Evolutionary conservation across 2,797 vertebrate species (phyloP), one percentile per base, ranked within the genome.

Genomic region (Cossypha heuglini): DNA sequence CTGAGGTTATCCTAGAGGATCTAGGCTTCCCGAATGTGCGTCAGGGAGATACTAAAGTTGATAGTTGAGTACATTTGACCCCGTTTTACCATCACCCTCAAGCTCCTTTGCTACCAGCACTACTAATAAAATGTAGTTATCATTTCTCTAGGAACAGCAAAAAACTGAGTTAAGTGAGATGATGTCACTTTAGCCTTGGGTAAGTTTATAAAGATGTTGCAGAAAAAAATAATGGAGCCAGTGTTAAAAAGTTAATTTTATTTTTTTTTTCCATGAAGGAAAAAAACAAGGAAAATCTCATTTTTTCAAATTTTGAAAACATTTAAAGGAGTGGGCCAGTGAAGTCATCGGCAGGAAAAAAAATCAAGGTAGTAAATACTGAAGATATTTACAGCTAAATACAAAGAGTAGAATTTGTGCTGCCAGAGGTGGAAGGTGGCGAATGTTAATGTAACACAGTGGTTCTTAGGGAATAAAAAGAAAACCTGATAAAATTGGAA

Each of bases 201-300:
- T 46, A 29, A 31, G 9, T 66, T 67, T 49, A 11, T 71, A 24
- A 63, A 63, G 13, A 29, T 40, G 19, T 37, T 63, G 20, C 37
- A 22, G 38, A 43, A 84, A 80, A 52, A 26, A 58, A 33, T 19
- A 31, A 16, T 11, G 16, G 25, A 61, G 7, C 6, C 6, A 21
- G 14, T 5, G 7, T 74, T 81, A 25, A 29, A 42, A 42, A 33
- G 20, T 25, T 35, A 3, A 2, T 26, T n/a, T 26, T 35, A 22
- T 51, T 46, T n/a, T 45, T 51, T 46, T 46, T n/a, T 43, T 26
- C 7, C 3, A 5, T 6, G 6, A 46, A 42, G 21, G 6, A 1
- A 48, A 45, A 38, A 25, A 0, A 0, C 0, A 33, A 33, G 13
- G 9, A 37, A 58, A 74, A 15, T 20, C 1, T 57, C 0, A 0